Evolutionary conservation across 1,140 invertebrate genomes (phyloP).

Genomic region (Drosophila rufa): DNA sequence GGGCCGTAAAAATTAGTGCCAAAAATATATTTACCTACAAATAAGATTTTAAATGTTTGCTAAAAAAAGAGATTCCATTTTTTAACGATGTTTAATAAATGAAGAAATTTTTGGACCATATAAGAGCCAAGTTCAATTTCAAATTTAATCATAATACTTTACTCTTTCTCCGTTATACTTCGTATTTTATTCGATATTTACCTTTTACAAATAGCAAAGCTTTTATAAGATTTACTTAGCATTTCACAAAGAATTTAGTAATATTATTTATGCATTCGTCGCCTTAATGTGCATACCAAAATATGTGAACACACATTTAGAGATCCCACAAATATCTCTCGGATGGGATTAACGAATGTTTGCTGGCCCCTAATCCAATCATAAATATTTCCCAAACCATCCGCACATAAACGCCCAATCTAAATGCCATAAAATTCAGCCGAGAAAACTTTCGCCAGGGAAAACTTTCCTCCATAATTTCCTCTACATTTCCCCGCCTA

Average conservation of each 20-base stretch:
- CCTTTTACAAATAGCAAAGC: too few relatives aligned
- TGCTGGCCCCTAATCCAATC: constrained; percentile 53
- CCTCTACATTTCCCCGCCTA: constrained; percentile 31
- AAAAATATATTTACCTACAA: neutral
- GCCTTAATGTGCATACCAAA: constrained; percentile 21
- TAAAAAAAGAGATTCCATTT: too few relatives aligned
- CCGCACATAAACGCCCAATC: constrained; percentile 74
- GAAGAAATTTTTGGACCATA: neutral
- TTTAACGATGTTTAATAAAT: neutral
- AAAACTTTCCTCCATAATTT: constrained; percentile 50
- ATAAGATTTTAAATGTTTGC: too few relatives aligned
- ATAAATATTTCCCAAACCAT: constrained; percentile 68
- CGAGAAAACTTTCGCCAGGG: constrained; percentile 66
- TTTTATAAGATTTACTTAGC: too few relatives aligned
- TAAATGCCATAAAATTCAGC: constrained; percentile 65
- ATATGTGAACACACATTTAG: constrained; percentile 29
- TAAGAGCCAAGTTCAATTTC: neutral
- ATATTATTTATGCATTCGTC: constrained; percentile 15
- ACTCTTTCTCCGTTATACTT: neutral
- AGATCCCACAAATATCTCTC: constrained; percentile 21
- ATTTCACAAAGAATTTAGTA: constrained; percentile 24
- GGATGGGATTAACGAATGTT: constrained; percentile 38
- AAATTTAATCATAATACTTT: neutral
- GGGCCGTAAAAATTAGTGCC: neutral
- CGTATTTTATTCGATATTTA: neutral